Evolutionary conservation across 35 echinoderm and acorn worm genomes (phyloP), one percentile per base, ranked within the genome.

Genomic region (Apostichopus parvimensis): DNA sequence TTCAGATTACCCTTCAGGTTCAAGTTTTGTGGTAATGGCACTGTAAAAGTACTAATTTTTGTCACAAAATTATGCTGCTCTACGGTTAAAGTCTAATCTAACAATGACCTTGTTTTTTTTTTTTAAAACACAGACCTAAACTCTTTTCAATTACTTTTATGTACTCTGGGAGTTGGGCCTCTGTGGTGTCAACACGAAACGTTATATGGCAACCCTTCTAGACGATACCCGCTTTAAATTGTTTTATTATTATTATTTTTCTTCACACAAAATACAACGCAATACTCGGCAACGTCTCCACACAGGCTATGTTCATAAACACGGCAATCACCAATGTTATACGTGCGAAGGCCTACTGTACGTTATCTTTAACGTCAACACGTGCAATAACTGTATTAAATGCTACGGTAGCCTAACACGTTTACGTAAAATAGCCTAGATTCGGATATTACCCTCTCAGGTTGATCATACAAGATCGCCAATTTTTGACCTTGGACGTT

Each of bases 11-110:
- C 1, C 52, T 79, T 79, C 2, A 79, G 21, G 8, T 6, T 4
- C 6, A 91, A 17, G 28, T 55, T 91, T 20, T 9, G 89, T 8
- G 89, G 73, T 6, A 91, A 24, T 56, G 75, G 89, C 24, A 91
- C 77, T 21, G 78, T 17, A 26, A 79, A 0, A 10, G 11, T 21
- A 79, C 78, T 20, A 10, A 79, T 79, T 79, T 79, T 79, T 12
- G 11, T 21, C 10, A 18, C 22, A 24, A 79, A 79, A 26, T 79
- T 11, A 79, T 11, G 21, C 52, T 79, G 9, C 26, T 28, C 26
- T 28, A 28, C 26, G 0, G 26, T 1, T 28, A 28, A 28, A 28
- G 78, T 11, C 52, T 79, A 53, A 79, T 53, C 78, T 15, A 26
- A 53, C 52, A 53, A 53, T 79, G 21, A 21, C 22, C 78, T 79